A percentile compares a stretch with the other conserved stretches of the same genome.
Evolutionary conservation across 2,888 invertebrate species (phyloP).

Genomic region (Vannuccia rotundouncinata): DNA sequence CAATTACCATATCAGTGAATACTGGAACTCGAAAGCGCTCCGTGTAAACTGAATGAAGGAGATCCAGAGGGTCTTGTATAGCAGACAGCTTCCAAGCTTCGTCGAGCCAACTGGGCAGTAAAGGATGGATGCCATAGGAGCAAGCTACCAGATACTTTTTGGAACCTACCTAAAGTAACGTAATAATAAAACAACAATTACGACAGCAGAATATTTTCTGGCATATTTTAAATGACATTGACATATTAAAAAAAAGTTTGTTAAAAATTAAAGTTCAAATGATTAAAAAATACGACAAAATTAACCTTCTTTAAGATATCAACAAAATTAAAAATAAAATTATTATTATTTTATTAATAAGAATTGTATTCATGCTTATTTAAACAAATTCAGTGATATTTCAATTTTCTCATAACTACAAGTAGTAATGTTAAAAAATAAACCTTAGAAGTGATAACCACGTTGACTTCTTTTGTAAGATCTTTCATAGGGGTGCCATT

Average conservation of each 20-base stretch:
- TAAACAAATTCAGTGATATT: too few species aligned
- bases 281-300: too few species aligned
- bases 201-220: too few species aligned
- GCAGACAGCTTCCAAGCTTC: constrained; percentile 34
- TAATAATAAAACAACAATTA: too few species aligned
- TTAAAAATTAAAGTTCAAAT: too few species aligned
- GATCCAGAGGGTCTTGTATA: constrained; percentile 32
- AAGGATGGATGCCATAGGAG: constrained; percentile 65
- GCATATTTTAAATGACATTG: too few species aligned
- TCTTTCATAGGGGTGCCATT: constrained; percentile 31
- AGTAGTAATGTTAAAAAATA: background rate
- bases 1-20: constrained; percentile 28
- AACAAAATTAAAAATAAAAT: too few species aligned
- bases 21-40: constrained; percentile 27
- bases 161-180: constrained; percentile 48
- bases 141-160: constrained; percentile 62
- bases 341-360: too few species aligned
- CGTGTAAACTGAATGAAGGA: background rate
- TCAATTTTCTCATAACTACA: background rate
- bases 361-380: too few species aligned
- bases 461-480: constrained; percentile 37
- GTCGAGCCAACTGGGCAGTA: constrained; percentile 72
- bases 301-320: too few species aligned
- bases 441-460: constrained; percentile 33
- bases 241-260: too few species aligned